Evolutionary conservation across 2,888 invertebrate genomes (phyloP).

Genomic region (Drosophila suboccidentalis): DNA sequence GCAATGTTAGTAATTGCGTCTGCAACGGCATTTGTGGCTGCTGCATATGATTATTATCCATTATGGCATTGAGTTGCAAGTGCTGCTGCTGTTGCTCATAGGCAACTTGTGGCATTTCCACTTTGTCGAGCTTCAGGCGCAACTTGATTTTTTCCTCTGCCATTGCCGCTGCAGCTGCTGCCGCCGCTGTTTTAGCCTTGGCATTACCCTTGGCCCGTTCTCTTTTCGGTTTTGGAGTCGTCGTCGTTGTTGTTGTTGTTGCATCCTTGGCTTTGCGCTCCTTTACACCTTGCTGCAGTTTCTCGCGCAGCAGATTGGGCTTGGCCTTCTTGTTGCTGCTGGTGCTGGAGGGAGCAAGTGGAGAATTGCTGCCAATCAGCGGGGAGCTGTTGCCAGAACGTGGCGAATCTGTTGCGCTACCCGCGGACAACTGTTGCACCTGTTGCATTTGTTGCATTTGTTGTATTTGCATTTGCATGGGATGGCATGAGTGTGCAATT

Average conservation of each 20-base stretch:
- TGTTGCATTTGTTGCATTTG: slow-evolving; percentile 22
- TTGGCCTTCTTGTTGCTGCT: slow-evolving; percentile 77
- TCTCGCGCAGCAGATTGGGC: slow-evolving; percentile 82
- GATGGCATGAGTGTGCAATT: slow-evolving; percentile 48
- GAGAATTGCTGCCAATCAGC: slow-evolving; percentile 58
- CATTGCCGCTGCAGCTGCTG: slow-evolving; percentile 21
- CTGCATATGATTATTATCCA: slow-evolving; percentile 54
- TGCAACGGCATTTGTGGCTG: slow-evolving; percentile 59
- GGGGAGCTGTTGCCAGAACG: slow-evolving; percentile 68
- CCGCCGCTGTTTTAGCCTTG: slow-evolving; percentile 67
- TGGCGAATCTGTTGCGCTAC: slow-evolving; percentile 50
- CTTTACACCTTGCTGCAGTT: slow-evolving; percentile 83
- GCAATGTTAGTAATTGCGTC: slow-evolving; percentile 49
- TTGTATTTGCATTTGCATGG: slow-evolving; percentile 40
- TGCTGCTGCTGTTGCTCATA: slow-evolving; percentile 52
- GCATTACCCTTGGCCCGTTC: slow-evolving; percentile 79
- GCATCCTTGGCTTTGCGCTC: slow-evolving; percentile 79
- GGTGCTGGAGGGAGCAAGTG: slow-evolving; percentile 24
- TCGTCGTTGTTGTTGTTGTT: slow-evolving; percentile 39
- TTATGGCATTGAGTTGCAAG: slow-evolving; percentile 48
- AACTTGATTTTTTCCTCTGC: slow-evolving; percentile 91
- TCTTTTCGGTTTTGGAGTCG: slow-evolving; percentile 72
- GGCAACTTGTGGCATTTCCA: slow-evolving; percentile 86
- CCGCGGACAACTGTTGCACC: slow-evolving; percentile 10
- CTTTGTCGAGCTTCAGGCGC: slow-evolving; percentile 93